Evolutionary conservation across 1,140 invertebrate species (phyloP), one percentile per base, ranked within the genome.

Genomic region (Hirudo medicinalis): DNA sequence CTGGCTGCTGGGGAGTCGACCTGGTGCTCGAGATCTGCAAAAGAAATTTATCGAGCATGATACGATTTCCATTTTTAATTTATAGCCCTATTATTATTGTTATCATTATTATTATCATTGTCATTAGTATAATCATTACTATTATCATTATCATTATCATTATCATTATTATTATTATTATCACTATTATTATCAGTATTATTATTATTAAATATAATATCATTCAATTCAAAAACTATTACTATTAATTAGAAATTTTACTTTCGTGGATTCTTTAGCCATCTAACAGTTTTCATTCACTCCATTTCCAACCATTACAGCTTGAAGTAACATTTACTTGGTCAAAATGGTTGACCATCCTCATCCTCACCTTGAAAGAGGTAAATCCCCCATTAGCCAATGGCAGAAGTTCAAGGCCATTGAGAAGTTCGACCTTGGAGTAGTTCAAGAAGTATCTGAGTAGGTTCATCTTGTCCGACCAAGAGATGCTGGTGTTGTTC

Each of bases 351-450:
- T n/a, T n/a, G n/a, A n/a, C n/a, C n/a, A n/a, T n/a, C n/a, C n/a
- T n/a, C n/a, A n/a, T n/a, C 32, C 55, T 71, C 22, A 49, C 36
- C 32, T 68, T 29, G 43, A 74, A 68, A 6, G 27, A 22, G 1
- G 20, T 32, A 29, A 74, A 74, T 13, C 70, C 70, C 15, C 73
- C 73, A 43, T 74, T 74, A 32, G 73, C 70, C 29, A 74, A 32
- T 27, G 73, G 73, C 22, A 74, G 73, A 29, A 74, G 54, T 60
- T 74, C 70, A 17, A 74, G 54, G 17, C 70, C 70, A 32, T 74
- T 70, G 6, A 74, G 53, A 15, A 74, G 54, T 22, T 74, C 73
- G 25, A 54, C 71, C 40, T 71, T 71, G 20, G 57, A 32, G 5
- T 53, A 27, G 25, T 22, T 53, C 32, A 70, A 40, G 36, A 73